Evolutionary conservation across 1,140 invertebrate species (phyloP), one percentile per base, ranked within the genome.

Genomic region (Zaprionus lachaisei): DNA sequence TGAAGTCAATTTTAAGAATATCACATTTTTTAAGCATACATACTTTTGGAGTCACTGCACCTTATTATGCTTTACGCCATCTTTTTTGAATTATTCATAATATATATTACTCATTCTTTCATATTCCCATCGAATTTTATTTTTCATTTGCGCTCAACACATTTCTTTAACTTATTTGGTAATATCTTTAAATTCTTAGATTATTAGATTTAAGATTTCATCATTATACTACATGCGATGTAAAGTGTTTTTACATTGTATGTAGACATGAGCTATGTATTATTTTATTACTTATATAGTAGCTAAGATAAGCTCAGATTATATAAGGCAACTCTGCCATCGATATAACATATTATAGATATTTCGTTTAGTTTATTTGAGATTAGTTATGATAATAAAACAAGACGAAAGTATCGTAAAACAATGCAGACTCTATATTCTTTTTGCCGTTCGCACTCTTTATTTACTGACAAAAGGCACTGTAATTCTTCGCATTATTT

Each of bases 401-500:
- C 6, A 41, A n/a, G 20, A 49, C 41, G 22, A 49, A 17, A 44
- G 31, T 20, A 41, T 34, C 26, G 37, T 47, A 15, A 22, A 34
- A 47, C 44, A 74, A 28, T 31, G n/a, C 51, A 70, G 57, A 41
- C 22, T 63, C 2, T 54, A 61, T 65, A 47, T 64, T 51, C 12
- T 51, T 22, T 51, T 51, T 47, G 41, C 54, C 22, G 26, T 54
- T 47, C 9, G 55, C 61, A 75, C 67, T 47, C 28, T 38, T 75
- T 5, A 49, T 57, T 54, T 74, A 55, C 38, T 67, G 15, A 34
- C 24, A 51, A 70, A 67, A 72, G 37, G 61, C 68, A 72, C 78
- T 56, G 58, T 74, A 62, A 72, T 83, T 77, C 69, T 70, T 24
- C 15, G 11, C 26, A 55, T 80, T 77, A 28, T 78, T 74, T 73